Evolutionary conservation across 2,888 invertebrate genomes (phyloP), one percentile per base, ranked within the genome.

Genomic region (Acleris holmiana): DNA sequence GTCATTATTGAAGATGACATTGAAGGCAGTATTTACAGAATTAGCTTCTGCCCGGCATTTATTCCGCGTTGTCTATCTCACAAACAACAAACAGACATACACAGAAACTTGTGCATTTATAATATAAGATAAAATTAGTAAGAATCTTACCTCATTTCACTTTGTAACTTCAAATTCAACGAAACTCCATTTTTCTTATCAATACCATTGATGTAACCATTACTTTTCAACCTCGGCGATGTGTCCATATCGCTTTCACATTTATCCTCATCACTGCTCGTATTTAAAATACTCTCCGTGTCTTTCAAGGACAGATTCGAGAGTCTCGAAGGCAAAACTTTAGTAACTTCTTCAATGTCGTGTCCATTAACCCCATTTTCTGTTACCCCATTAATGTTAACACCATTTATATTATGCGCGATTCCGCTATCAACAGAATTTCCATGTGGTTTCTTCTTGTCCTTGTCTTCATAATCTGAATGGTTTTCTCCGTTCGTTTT

Each of bases 371-470:
- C 50, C 19, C 72, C 69, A 2, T 73, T 78, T 47, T 79, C 80
- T 0, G 70, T 70, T 8, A 69, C 72, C 61, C 53, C 53, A 40
- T 53, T 53, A 5, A 55, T 41, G 15, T 79, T 80, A n/a, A 70
- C 73, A 13, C 82, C 80, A 40, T 86, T 88, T 2, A 86, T 79
- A 67, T 90, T 89, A 57, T 73, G 85, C 0, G 90, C 89, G 70
- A 92, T 90, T 5, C 91, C 91, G 57, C 91, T 92, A 66, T 92
- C 91, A 0, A 91, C 88, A 0, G 91, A 91, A 62, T 90, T 91
- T 0, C 84, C 88, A 62, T 91, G 87, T 35, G 77, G 57, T 76
- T 88, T 91, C 69, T 89, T 89, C 54, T 77, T 78, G 6, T 76
- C 77, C 7, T 66, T 66, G 15, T 18, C 53, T 40, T 79, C 76